phyloP scores from a whole-genome alignment of 2,797 vertebrate species.

The Bothrops alternatus region DNA sequence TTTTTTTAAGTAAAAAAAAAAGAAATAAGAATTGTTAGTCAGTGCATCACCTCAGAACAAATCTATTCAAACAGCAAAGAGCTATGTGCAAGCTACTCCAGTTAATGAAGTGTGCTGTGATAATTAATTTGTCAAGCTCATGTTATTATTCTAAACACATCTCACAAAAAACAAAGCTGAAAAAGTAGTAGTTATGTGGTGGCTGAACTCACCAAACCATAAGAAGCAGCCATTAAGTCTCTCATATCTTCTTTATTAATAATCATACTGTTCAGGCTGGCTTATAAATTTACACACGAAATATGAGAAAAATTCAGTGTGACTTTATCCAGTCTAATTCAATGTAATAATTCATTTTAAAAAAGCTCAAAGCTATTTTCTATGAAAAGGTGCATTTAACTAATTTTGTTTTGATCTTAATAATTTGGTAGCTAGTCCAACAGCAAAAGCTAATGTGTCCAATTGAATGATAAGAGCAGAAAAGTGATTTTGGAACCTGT shows the following conservation, averaged over 20 bases:
- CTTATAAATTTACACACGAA: neutral
- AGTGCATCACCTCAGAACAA: neutral
- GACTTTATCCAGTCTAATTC: neutral
- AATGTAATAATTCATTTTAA: neutral
- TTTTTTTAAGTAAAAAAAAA: slow-evolving; percentile 22
- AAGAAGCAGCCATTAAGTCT: neutral
- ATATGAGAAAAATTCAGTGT: neutral
- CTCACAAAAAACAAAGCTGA: neutral
- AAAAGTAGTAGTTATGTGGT: neutral
- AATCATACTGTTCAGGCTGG: neutral
- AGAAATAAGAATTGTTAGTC: slow-evolving; percentile 5
- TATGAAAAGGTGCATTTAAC: neutral
- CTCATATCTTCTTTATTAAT: neutral
- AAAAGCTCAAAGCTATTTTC: neutral
- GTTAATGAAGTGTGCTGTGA: slow-evolving; percentile 38
- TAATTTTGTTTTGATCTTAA: neutral
- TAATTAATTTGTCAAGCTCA: slow-evolving; percentile 35
- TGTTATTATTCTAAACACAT: slow-evolving; percentile 1
- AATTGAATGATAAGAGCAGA: neutral
- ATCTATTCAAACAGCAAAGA: slow-evolving; percentile 28
- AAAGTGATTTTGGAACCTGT: neutral
- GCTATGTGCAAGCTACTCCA: slow-evolving; percentile 21
- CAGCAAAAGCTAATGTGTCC: neutral
- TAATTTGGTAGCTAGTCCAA: neutral
- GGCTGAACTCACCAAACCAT: neutral